phyloP scores from a whole-genome alignment of 2,113 vertebrate species.

The Cacatua alba region DNA sequence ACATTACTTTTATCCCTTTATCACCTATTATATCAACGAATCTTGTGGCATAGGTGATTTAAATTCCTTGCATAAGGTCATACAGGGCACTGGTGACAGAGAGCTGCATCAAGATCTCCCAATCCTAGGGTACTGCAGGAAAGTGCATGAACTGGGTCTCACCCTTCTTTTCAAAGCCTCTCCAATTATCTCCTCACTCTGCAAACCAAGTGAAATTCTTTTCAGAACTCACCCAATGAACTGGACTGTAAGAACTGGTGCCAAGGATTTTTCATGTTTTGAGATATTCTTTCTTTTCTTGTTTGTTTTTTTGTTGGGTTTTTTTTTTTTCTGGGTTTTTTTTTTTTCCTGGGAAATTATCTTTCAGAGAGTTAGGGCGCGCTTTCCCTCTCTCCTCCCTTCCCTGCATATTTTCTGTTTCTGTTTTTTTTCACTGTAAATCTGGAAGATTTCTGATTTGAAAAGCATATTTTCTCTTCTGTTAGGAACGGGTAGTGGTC shows the following conservation, averaged over 20 bases:
- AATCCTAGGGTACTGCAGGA: not conserved
- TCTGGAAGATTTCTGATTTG: constrained; percentile 42
- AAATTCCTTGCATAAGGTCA: constrained; percentile 41
- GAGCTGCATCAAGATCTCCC: not conserved
- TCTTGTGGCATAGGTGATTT: constrained; percentile 8
- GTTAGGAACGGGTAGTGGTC: not conserved
- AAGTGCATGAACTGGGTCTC: not conserved
- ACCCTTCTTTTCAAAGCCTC: not conserved
- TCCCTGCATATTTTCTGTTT: constrained; percentile 18
- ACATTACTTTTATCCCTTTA: not conserved
- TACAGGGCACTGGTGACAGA: not conserved
- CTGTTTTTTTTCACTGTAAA: constrained; percentile 36
- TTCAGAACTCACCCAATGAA: not conserved
- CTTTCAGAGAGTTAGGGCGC: not conserved
- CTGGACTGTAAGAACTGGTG: constrained; percentile 1
- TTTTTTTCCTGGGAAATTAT: not conserved
- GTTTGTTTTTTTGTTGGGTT: not conserved
- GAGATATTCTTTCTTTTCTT: not conserved
- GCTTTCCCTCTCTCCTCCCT: not conserved
- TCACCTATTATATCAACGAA: not conserved
- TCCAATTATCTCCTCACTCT: not conserved
- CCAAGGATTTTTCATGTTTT: constrained; percentile 10
- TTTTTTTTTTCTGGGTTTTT: not conserved
- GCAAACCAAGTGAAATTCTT: constrained; percentile 20
- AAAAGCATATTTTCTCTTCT: constrained; percentile 32